Conservation (phyloP, 2,797 vertebrate genomes). For the Tauraco hartlaubi region DNA sequence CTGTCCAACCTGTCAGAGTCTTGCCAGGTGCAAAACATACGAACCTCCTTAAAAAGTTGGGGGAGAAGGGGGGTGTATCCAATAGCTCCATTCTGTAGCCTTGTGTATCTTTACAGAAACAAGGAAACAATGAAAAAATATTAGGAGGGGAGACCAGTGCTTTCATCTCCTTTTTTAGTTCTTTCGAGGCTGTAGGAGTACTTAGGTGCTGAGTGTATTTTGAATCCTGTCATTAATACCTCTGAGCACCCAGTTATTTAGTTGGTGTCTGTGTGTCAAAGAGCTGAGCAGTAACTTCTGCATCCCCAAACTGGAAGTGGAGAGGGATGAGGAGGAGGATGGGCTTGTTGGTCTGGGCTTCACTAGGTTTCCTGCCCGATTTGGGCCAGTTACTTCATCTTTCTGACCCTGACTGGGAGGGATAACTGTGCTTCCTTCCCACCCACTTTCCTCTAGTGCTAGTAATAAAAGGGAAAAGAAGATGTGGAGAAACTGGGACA, state of each 20-base stretch:
- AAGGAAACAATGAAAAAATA: background rate
- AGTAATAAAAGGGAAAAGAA: background rate
- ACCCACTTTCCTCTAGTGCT: background rate
- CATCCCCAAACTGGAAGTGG: background rate
- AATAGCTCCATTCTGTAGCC: background rate
- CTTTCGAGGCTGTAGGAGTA: background rate
- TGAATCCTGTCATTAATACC: background rate
- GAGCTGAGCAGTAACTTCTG: background rate
- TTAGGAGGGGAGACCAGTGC: background rate
- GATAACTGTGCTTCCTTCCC: background rate
- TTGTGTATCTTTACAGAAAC: background rate
- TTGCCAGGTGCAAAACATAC: background rate
- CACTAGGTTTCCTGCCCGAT: background rate
- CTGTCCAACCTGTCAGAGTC: background rate
- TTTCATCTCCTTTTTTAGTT: background rate
- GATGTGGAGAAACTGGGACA: conserved; percentile 20
- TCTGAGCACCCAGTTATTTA: background rate
- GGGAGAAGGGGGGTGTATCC: background rate
- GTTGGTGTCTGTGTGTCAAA: background rate
- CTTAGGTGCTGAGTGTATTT: background rate
- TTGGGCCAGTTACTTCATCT: background rate
- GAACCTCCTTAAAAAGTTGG: background rate
- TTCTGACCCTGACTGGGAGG: background rate
- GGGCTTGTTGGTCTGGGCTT: background rate
- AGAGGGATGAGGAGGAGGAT: background rate